Percentiles rank a stretch among this genome's conserved stretches.
These are phyloP conservation scores for Microtus oregoni DNA, from an alignment of 2,113 vertebrate genomes.

Conservation along the genomic window DNA sequence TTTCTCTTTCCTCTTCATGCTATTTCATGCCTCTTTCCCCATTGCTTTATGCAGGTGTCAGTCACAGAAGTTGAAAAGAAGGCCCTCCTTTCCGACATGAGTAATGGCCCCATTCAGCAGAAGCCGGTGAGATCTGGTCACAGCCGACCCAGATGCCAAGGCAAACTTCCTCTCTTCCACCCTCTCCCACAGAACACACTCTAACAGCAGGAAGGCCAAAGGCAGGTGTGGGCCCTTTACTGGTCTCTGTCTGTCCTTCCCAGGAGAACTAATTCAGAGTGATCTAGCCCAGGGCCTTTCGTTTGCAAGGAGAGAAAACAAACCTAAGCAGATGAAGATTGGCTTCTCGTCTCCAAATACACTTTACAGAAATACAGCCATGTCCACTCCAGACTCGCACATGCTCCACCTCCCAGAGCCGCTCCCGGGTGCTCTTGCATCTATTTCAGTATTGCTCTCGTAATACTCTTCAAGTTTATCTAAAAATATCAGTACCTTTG, in stretches of 20 bases:
- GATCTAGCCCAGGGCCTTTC: not conserved
- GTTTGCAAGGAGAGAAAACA: not conserved
- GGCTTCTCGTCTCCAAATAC: not conserved
- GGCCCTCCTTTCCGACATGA: not conserved
- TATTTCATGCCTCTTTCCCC: not conserved
- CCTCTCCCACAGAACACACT: not conserved
- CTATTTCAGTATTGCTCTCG: not conserved
- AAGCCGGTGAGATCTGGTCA: not conserved
- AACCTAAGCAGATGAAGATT: not conserved
- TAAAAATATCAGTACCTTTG: not conserved
- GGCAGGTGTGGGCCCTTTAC: not conserved
- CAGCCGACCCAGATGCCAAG: not conserved
- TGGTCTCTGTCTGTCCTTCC: not conserved
- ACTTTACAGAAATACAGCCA: not conserved
- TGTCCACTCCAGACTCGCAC: not conserved
- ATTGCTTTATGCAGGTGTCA: not conserved
- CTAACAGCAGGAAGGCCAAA: not conserved
- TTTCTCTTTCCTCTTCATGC: not conserved
- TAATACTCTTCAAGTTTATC: not conserved
- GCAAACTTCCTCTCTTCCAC: no score
- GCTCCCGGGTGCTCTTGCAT: not conserved
- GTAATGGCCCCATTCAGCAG: not conserved
- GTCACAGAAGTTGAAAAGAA: conserved; percentile 11
- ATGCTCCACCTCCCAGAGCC: not conserved
- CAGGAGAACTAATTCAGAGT: not conserved